Percentiles rank a stretch among this genome's conserved stretches.
Evolutionary conservation across 2,113 vertebrate species (phyloP).

Genomic region (Plecotus auritus): DNA sequence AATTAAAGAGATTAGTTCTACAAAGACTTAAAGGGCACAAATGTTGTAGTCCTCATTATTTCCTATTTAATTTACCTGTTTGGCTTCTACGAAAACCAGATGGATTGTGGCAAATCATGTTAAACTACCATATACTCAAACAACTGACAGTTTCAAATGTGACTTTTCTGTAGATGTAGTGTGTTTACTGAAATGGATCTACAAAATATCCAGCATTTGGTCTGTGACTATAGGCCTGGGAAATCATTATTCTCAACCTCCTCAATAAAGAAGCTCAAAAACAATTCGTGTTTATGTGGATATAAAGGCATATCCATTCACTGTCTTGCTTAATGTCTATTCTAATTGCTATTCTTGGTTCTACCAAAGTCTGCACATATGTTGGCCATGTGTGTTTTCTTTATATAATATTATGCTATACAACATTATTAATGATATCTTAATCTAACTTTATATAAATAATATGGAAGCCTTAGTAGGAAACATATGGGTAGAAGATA

Average conservation of each 20-base stretch:
- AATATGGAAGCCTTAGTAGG: not conserved
- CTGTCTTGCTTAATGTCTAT: not conserved
- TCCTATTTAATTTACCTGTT: not conserved
- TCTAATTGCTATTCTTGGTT: not conserved
- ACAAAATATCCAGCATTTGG: not conserved
- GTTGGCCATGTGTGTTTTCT: not conserved
- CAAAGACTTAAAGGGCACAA: not conserved
- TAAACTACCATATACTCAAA: not conserved
- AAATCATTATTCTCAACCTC: not conserved
- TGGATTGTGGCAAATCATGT: not conserved
- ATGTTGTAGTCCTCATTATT: not conserved
- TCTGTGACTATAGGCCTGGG: not conserved
- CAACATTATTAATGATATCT: not conserved
- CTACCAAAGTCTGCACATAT: not conserved
- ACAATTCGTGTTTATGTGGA: not conserved
- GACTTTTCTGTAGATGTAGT: not conserved
- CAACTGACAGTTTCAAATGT: not conserved
- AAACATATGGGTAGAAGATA: not conserved
- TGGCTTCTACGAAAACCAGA: not conserved
- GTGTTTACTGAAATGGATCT: not conserved
- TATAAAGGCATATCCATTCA: not conserved
- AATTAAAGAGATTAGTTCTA: not conserved
- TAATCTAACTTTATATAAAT: not conserved
- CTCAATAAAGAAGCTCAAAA: not conserved
- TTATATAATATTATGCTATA: not conserved